Conservation (phyloP, 92 coral and sea anemone genomes). For the Zoanthus sociatus region DNA sequence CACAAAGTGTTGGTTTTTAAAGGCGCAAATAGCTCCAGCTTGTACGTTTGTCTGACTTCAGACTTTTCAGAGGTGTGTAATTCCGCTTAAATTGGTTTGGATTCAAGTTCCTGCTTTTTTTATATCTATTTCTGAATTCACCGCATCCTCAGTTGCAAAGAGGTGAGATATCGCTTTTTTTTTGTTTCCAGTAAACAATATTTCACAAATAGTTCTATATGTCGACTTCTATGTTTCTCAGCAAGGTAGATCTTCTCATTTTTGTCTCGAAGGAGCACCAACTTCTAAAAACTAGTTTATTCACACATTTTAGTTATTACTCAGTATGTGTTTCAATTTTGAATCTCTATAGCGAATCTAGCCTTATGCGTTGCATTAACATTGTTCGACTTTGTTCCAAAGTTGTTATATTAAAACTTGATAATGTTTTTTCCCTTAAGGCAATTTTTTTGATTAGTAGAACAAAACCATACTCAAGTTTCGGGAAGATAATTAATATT, state of each 20-base stretch:
- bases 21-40: not conserved
- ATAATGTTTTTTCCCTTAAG: not conserved
- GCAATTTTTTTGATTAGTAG: not conserved
- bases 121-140: not conserved
- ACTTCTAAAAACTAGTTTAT: not conserved
- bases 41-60: not conserved
- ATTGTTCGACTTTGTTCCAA: not conserved
- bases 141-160: not conserved
- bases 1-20: slow-evolving; percentile 22
- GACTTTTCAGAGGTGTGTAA: not conserved
- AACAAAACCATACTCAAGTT: not conserved
- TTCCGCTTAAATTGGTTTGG: not conserved
- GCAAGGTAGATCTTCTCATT: not conserved
- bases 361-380: not conserved
- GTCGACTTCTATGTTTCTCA: too few species aligned
- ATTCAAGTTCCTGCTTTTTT: not conserved
- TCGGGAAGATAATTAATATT: not conserved
- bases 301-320: not conserved
- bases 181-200: not conserved
- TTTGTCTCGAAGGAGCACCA: not conserved
- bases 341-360: not conserved
- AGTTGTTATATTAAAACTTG: not conserved
- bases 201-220: not conserved
- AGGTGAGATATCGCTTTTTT: slow-evolving; percentile 1
- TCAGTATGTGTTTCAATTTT: not conserved